A percentile compares a stretch with the other conserved stretches of the same genome.
phyloP scores from a whole-genome alignment of 2,888 invertebrate genomes.

The Chrysolina haemoptera region DNA sequence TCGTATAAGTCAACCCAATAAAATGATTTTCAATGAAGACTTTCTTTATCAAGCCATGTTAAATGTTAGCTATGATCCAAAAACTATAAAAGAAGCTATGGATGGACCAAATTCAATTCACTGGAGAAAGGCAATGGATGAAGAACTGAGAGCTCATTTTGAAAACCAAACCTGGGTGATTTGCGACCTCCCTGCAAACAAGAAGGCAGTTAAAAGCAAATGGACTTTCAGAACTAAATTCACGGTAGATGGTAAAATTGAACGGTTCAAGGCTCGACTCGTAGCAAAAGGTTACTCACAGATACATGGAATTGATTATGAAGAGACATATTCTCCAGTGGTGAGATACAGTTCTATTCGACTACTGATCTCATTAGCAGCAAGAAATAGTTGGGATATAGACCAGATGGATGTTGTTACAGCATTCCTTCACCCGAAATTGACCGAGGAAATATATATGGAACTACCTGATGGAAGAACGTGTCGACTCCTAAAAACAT shows the following conservation, averaged over 20 bases:
- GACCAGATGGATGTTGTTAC: constrained; percentile 4
- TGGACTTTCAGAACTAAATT: not conserved
- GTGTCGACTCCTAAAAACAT: not conserved
- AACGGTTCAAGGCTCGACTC: not conserved
- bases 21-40: too few relatives aligned
- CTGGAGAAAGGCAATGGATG: not conserved
- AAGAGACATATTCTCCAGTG: not conserved
- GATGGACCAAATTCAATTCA: not conserved
- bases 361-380: not conserved
- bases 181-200: not conserved
- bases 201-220: not conserved
- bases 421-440: constrained; percentile 18
- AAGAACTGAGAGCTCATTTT: not conserved
- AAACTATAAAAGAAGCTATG: not conserved
- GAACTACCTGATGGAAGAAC: not conserved
- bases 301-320: not conserved
- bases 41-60: too few relatives aligned
- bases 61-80: not conserved
- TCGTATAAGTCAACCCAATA: too few relatives aligned
- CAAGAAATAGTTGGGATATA: constrained; percentile 6
- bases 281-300: not conserved
- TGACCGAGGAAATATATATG: not conserved
- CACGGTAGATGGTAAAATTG: too few relatives aligned
- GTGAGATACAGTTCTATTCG: not conserved
- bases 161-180: not conserved